phyloP scores from a whole-genome alignment of 2,888 invertebrate species.

The Margaritifera margaritifera region DNA sequence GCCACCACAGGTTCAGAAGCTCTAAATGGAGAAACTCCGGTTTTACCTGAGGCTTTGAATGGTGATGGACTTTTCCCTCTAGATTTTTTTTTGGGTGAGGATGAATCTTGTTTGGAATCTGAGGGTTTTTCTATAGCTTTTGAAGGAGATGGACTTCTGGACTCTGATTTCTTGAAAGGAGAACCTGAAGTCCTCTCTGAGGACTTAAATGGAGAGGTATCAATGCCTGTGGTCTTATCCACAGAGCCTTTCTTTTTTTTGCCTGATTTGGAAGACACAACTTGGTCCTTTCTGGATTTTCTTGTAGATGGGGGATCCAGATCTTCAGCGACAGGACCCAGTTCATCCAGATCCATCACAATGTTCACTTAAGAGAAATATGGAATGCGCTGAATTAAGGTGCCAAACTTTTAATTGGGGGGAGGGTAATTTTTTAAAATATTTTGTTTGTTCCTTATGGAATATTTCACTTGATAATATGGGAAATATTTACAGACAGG shows the following conservation, averaged over 20 bases:
- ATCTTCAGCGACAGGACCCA: slow-evolving; percentile 26
- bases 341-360: slow-evolving; percentile 41
- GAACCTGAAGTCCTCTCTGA: neutral
- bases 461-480: too few species aligned
- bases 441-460: too few species aligned
- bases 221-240: slow-evolving; percentile 16
- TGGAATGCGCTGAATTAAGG: too few species aligned
- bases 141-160: too few species aligned
- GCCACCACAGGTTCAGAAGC: slow-evolving; percentile 4
- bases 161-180: too few species aligned
- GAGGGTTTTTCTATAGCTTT: slow-evolving; percentile 19
- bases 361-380: neutral
- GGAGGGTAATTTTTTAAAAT: too few species aligned
- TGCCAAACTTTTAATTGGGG: too few species aligned
- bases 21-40: slow-evolving; percentile 15
- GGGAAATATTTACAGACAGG: too few species aligned
- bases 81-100: neutral
- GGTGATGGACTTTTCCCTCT: slow-evolving; percentile 10
- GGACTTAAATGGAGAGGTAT: slow-evolving; percentile 13
- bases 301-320: slow-evolving; percentile 18
- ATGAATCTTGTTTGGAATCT: slow-evolving; percentile 18
- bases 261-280: slow-evolving; percentile 23
- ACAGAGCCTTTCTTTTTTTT: slow-evolving; percentile 15
- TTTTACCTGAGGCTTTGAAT: slow-evolving; percentile 10
- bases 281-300: slow-evolving; percentile 20